Evolutionary conservation across 2,888 invertebrate genomes (phyloP), one percentile per base, ranked within the genome.

Genomic region (Lampropteryx suffumata): DNA sequence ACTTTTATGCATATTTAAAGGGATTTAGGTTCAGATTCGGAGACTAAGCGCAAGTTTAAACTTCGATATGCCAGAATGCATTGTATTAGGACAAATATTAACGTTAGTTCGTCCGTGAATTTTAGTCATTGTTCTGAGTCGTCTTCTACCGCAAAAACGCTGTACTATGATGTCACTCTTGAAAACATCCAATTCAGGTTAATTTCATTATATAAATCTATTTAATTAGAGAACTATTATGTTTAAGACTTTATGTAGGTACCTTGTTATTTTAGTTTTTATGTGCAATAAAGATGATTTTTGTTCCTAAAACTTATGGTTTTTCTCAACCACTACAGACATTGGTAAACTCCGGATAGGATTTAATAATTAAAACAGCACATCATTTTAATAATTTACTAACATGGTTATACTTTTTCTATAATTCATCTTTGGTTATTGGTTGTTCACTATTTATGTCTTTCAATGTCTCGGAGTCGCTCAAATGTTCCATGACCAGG

Each of bases 381-480:
- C 8, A 9, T 26, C n/a, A 53, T 46, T 55, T 57, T 29, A 67
- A 70, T 69, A 66, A 57, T 69, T 76, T 72, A 71, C 61, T 70
- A 45, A 40, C 46, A 67, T 64, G 71, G 69, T 61, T 65, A n/a
- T 73, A 76, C 62, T 56, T 61, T 62, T 36, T 57, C 67, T 75
- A 84, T 59, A 84, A 59, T 71, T 84, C 84, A 52, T 84, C 84
- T 82, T 84, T 85, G 78, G 79, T 64, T 52, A 59, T 53, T 17
- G 60, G 40, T 14, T 69, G 62, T 11, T 71, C 69, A 6, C 9
- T 1, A 8, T 12, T 12, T 17, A 28, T 37, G 0, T 26, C 17
- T 8, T 17, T 33, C 29, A 3, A 12, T 0, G 30, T 21, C 37
- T 53, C 41, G 0, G 65, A 39, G 1, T 67, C 73, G 10, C 77